Base-by-base conservation (phyloP, 92 coral and sea anemone species). In the Epizoanthus rinbou region DNA sequence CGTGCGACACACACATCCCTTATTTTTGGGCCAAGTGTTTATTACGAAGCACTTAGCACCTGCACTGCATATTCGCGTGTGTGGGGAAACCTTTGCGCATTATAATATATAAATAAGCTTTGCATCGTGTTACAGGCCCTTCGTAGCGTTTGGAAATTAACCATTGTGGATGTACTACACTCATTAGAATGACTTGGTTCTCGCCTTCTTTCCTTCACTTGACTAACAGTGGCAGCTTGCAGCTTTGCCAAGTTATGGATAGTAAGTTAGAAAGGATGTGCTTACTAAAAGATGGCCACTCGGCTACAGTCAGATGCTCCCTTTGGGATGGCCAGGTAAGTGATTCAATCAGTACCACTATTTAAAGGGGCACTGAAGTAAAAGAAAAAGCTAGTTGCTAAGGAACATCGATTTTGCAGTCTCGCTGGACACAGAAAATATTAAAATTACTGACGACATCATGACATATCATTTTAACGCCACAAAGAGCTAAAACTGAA, bases 291-390 rank as follows among this genome's bases (percentile, higher is more conserved):
- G 89, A 87, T 3, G 97, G 94, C 6, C 97, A 93, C 80, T 50
- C 90, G 18, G 92, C 94, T 5, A 86, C 90, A 8, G 97, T 93
- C 0, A 80, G 97, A 43, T 93, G 97, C 47, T 87, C 87, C 13
- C 84, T 88, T 16, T 93, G 91, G 91, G 88, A 91, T 62, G 69
- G 69, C 17, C 74, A 84, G 90, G 97, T 93, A 53, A 83, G 87
- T 65, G n/a, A 50, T 39, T 58, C 23, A 33, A 19, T 28, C 73
- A 19, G 15, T 33, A 9, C 0, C 14, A 33, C 19, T 35, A 15
- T 28, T 3, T 8, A 13, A 4, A 0, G 14, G 3, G 37, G 14
- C 21, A 16, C 0, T 65, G 1, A 64, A 28, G 6, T 28, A 3
- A 65, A 65, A 24, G 15, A 8, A 65, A 24, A 11, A 24, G 43